Percentiles rank a stretch among this genome's conserved stretches.
phyloP scores from a whole-genome alignment of 1,140 invertebrate species.

The Bombus waltoni region DNA sequence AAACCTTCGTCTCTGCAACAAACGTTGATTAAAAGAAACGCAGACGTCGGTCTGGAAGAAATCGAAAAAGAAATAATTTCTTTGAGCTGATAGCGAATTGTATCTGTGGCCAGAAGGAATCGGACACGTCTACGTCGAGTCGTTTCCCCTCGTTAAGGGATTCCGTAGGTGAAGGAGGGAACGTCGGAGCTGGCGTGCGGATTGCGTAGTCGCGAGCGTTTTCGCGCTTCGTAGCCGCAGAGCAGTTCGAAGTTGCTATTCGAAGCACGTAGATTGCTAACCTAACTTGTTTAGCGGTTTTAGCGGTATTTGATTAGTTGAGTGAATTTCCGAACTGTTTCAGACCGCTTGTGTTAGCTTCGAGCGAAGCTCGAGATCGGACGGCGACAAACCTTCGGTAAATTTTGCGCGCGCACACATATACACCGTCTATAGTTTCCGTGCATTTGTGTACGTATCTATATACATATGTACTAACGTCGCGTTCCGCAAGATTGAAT shows the following conservation, averaged over 20 bases:
- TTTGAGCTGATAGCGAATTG: neutral
- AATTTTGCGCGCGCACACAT: conserved; percentile 51
- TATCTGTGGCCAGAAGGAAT: conserved; percentile 48
- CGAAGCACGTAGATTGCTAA: conserved; percentile 80
- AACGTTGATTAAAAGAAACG: neutral
- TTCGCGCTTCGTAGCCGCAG: conserved; percentile 70
- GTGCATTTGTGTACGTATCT: neutral
- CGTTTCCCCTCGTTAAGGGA: conserved; percentile 70
- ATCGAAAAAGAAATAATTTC: neutral
- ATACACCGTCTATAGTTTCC: neutral
- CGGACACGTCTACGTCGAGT: conserved; percentile 62
- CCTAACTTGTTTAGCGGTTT: conserved; percentile 82
- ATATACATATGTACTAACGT: conserved; percentile 9
- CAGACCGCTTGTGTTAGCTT: conserved; percentile 59
- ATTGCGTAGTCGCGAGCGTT: conserved; percentile 70
- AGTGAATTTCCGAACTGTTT: conserved; percentile 81
- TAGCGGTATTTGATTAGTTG: conserved; percentile 82
- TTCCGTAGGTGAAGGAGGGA: conserved; percentile 47
- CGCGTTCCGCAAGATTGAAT: neutral
- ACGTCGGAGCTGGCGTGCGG: conserved; percentile 57
- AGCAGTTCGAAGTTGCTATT: conserved; percentile 77
- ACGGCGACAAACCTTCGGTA: conserved; percentile 63
- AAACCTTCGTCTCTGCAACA: neutral
- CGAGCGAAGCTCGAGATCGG: conserved; percentile 50
- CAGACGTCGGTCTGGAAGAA: neutral